Evolutionary conservation across 2,113 vertebrate genomes (phyloP).

Genomic region (Dolichotis patagonum): DNA sequence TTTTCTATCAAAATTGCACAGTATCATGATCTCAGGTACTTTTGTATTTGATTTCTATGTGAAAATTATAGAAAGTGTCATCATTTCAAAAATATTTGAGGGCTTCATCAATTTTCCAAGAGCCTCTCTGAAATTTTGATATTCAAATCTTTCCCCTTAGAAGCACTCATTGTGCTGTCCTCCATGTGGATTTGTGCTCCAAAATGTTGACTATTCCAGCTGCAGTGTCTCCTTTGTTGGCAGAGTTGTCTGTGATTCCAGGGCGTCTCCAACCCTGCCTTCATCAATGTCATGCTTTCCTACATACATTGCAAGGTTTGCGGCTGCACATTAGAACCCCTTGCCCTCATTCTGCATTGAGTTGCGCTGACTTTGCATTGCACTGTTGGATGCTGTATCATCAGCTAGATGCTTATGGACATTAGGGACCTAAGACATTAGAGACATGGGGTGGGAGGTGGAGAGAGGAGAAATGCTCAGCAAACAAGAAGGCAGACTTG

Average conservation of each 20-base stretch:
- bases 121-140: conserved; percentile 63
- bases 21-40: not conserved
- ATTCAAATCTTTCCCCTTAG: conserved; percentile 54
- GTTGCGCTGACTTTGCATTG: conserved; percentile 53
- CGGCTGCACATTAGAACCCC: conserved; percentile 58
- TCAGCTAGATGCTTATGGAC: conserved; percentile 21
- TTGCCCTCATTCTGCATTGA: conserved; percentile 65
- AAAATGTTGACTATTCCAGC: conserved; percentile 61
- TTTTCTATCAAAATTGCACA: conserved; percentile 69
- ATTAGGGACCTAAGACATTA: not conserved
- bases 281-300: conserved; percentile 67
- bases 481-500: conserved; percentile 4
- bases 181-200: conserved; percentile 20
- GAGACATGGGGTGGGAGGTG: not conserved
- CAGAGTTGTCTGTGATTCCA: conserved; percentile 46
- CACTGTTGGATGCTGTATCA: conserved; percentile 38
- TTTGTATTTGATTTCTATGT: conserved; percentile 64
- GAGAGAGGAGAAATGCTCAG: not conserved
- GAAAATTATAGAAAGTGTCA: conserved; percentile 61
- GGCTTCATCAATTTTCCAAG: conserved; percentile 67
- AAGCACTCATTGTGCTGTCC: conserved; percentile 45
- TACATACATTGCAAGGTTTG: conserved; percentile 49
- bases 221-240: conserved; percentile 43
- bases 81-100: conserved; percentile 73
- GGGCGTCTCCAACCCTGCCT: conserved; percentile 55